A percentile compares a stretch with the other conserved stretches of the same genome.
phyloP scores from a whole-genome alignment of 2,888 invertebrate species.

The Anarsia innoxiella region DNA sequence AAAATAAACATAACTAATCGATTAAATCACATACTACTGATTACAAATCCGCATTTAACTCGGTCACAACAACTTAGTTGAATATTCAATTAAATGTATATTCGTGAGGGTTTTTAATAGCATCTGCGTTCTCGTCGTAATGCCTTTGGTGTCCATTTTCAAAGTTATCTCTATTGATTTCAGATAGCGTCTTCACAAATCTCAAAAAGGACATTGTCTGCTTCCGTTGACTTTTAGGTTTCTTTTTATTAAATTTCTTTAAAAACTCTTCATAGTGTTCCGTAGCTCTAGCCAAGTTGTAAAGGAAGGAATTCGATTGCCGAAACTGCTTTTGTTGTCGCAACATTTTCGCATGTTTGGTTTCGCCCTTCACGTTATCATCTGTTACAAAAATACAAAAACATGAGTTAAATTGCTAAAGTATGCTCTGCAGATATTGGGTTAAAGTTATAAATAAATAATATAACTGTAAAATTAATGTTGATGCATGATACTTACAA shows the following conservation, averaged over 20 bases:
- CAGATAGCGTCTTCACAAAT: constrained; percentile 44
- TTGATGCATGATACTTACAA: no score
- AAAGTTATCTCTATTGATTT: constrained; percentile 35
- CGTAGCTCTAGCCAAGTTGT: constrained; percentile 35
- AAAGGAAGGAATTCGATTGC: constrained; percentile 13
- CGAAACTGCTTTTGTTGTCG: background rate
- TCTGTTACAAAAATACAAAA: background rate
- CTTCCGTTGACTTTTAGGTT: constrained; percentile 22
- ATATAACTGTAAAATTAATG: no score
- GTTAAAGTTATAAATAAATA: no score
- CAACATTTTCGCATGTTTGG: background rate
- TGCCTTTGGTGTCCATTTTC: constrained; percentile 19
- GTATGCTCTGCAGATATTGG: no score
- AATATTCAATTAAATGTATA: background rate
- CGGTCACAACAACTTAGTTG: no score
- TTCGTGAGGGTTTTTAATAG: constrained; percentile 29
- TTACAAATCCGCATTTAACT: no score
- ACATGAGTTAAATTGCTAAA: no score
- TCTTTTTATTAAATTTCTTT: constrained; percentile 24
- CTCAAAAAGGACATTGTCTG: constrained; percentile 31
- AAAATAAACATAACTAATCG: no score
- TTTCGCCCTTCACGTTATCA: background rate
- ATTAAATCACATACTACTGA: no score
- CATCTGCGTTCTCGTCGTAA: constrained; percentile 33
- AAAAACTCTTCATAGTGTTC: constrained; percentile 31